These are phyloP conservation scores for Incurvaria masculella DNA, from an alignment of 2,888 invertebrate species.

Conservation along the genomic window DNA sequence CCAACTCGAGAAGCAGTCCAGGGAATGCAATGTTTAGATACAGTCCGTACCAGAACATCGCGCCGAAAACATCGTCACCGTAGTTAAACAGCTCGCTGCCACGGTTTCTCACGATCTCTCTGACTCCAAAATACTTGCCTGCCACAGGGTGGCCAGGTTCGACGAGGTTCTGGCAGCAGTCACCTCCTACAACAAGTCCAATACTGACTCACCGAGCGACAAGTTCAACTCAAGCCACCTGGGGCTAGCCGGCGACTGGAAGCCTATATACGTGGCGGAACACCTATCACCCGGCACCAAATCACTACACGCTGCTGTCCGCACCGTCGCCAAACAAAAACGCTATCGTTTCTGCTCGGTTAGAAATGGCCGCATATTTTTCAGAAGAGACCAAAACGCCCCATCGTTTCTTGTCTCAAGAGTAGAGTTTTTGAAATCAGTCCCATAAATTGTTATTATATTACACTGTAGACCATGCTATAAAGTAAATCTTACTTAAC, in stretches of 20 bases:
- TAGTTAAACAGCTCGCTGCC: too few species aligned
- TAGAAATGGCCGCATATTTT: neutral
- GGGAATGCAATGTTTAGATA: too few species aligned
- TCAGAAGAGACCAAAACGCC: neutral
- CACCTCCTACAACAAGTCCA: neutral
- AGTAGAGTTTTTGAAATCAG: neutral
- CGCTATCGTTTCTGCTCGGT: neutral
- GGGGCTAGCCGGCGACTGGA: neutral
- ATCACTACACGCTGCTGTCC: neutral
- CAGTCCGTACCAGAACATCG: too few species aligned
- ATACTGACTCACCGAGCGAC: neutral
- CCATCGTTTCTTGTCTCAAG: neutral
- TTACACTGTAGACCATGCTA: too few species aligned
- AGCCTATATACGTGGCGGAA: neutral
- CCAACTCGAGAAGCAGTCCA: too few species aligned
- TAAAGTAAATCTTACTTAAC: neutral
- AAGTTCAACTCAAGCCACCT: neutral
- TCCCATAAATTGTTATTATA: neutral
- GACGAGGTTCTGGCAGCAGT: neutral
- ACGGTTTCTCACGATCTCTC: too few species aligned
- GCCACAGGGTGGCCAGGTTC: neutral
- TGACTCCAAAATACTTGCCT: neutral
- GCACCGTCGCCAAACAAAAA: neutral
- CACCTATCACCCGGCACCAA: too few species aligned
- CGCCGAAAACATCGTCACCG: too few species aligned